These are phyloP conservation scores for Plebejus argus DNA, from an alignment of 2,888 invertebrate species.

Conservation along the genomic window DNA sequence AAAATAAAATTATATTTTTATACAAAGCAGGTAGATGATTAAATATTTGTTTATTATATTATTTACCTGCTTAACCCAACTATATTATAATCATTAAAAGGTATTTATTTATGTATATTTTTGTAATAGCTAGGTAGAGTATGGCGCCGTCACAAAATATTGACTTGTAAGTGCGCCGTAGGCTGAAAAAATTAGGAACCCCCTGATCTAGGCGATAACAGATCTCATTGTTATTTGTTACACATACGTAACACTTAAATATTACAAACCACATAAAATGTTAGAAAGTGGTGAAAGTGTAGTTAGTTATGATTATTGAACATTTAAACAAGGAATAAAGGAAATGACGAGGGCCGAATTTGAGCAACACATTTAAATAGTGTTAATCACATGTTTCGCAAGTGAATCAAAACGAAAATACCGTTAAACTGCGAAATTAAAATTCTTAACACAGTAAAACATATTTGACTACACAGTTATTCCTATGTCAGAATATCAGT, in stretches of 20 bases:
- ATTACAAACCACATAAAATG: background rate
- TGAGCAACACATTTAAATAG: background rate
- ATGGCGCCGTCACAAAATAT: too few relatives aligned
- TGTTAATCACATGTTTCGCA: background rate
- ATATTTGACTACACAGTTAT: background rate
- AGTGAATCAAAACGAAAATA: background rate
- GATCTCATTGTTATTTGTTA: background rate
- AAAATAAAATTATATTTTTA: too few relatives aligned
- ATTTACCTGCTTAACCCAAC: too few relatives aligned
- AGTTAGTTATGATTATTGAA: background rate
- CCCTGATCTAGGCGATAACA: conserved; percentile 1
- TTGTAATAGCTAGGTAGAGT: too few relatives aligned
- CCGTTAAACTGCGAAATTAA: background rate
- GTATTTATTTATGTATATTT: too few relatives aligned
- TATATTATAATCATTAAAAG: too few relatives aligned
- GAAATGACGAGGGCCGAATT: background rate
- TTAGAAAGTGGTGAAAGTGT: conserved; percentile 10
- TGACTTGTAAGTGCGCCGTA: too few relatives aligned
- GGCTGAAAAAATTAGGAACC: too few relatives aligned
- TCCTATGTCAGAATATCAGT: background rate
- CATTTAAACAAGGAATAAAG: background rate
- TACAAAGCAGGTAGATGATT: too few relatives aligned
- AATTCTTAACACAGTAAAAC: background rate
- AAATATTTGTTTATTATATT: too few relatives aligned
- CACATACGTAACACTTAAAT: background rate